Evolutionary conservation across 23 tunicate species (phyloP), one percentile per base, ranked within the genome.

Genomic region (Ciona savignyi): DNA sequence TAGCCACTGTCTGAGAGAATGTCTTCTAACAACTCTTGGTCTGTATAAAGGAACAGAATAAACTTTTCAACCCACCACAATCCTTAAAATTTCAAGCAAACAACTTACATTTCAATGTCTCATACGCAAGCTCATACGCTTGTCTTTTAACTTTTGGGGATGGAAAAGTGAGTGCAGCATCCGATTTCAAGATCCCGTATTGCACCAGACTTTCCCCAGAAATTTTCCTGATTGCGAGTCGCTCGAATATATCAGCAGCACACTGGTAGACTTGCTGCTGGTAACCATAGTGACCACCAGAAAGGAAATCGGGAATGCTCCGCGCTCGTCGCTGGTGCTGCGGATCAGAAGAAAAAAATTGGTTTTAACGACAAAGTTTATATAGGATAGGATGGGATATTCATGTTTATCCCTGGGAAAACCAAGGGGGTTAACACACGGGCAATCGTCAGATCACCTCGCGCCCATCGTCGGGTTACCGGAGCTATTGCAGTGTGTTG

Each of bases 71-170:
- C n/a, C n/a, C n/a, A n/a, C n/a, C n/a, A n/a, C n/a, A n/a, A n/a
- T n/a, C n/a, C n/a, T n/a, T n/a, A n/a, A n/a, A n/a, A n/a, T n/a
- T n/a, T n/a, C n/a, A n/a, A n/a, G n/a, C n/a, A n/a, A n/a, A 6
- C 56, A 9, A 42, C 97, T 91, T 61, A 91, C 97, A 91, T 85
- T 91, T 91, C 68, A 85, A 65, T 23, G 97, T 78, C 56, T 82
- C 86, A 62, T 85, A 91, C 0, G 92, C 91, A 31, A 91, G 70
- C 35, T 91, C 91, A 76, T 71, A 91, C 0, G 91, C 80, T 65
- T 91, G 97, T 56, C 84, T 56, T 51, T 91, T 91, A 0, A 85
- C 80, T 66, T 78, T 85, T 20, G 64, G 78, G 1, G 96, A 34
- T 31, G 34, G 71, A 77, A 88, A 88, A 20, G 60, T 22, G 56